A percentile compares a stretch with the other conserved stretches of the same genome.
phyloP scores from a whole-genome alignment of 2,113 vertebrate genomes.

The Arvicanthis niloticus region DNA sequence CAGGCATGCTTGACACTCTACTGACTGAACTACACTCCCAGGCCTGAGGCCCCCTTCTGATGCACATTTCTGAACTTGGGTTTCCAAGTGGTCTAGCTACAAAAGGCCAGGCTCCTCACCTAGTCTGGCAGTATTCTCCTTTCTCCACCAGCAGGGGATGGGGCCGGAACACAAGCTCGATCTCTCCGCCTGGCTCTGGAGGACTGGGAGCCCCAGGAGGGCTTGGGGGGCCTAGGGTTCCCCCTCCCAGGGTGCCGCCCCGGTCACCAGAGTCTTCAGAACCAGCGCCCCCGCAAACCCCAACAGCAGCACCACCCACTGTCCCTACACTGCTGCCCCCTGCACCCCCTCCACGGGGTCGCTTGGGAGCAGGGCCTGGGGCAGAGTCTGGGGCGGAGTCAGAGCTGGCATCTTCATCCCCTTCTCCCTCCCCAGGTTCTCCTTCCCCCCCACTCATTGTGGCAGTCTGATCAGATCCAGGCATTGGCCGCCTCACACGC shows the following conservation, averaged over 20 bases:
- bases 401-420: slow-evolving; percentile 82
- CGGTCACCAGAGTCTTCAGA: slow-evolving; percentile 91
- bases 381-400: slow-evolving; percentile 81
- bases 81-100: not conserved
- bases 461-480: slow-evolving; percentile 92
- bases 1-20: not conserved
- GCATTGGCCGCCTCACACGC: slow-evolving; percentile 89
- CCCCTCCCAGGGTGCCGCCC: slow-evolving; percentile 84
- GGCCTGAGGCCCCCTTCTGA: not conserved
- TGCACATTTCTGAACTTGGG: not conserved
- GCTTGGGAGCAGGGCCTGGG: slow-evolving; percentile 88
- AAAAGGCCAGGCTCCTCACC: slow-evolving; percentile 82
- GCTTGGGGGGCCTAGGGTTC: slow-evolving; percentile 83
- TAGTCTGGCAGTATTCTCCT: slow-evolving; percentile 93
- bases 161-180: slow-evolving; percentile 94
- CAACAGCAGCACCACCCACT: slow-evolving; percentile 84
- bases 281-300: slow-evolving; percentile 77
- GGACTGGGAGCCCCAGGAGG: slow-evolving; percentile 85
- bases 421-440: slow-evolving; percentile 82
- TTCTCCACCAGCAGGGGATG: slow-evolving; percentile 92
- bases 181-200: slow-evolving; percentile 90
- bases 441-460: slow-evolving; percentile 94
- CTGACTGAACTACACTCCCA: not conserved
- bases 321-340: slow-evolving; percentile 81
- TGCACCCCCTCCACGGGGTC: slow-evolving; percentile 86